Percentiles rank a stretch among this genome's conserved stretches.
Conservation (phyloP, 2,113 vertebrate genomes). For the Bufo bufo region DNA sequence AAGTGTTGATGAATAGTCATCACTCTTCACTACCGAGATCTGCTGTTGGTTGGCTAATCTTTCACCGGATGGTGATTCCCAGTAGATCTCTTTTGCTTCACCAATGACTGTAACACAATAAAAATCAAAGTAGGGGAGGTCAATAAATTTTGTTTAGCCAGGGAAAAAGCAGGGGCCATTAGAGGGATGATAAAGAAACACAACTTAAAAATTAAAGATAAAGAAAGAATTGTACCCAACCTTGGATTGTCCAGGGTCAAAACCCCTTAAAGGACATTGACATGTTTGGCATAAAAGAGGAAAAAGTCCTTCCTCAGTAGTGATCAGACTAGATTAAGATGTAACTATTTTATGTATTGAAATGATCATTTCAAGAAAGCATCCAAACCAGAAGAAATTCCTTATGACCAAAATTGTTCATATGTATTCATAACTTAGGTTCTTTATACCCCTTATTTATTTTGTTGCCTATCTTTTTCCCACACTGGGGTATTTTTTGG, state of each 20-base stretch:
- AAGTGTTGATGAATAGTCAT: slow-evolving; percentile 89
- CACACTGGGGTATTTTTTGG: background rate
- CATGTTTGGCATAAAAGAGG: background rate
- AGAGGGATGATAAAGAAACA: background rate
- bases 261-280: background rate
- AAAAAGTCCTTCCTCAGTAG: background rate
- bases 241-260: background rate
- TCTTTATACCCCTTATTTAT: background rate
- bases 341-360: background rate
- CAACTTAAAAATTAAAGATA: no score
- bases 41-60: slow-evolving; percentile 85
- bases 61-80: slow-evolving; percentile 92
- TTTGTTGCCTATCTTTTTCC: background rate
- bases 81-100: slow-evolving; percentile 88
- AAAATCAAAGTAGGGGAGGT: background rate
- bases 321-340: background rate
- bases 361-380: background rate
- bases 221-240: background rate
- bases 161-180: background rate
- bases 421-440: background rate
- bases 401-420: background rate
- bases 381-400: background rate
- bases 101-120: slow-evolving; percentile 78
- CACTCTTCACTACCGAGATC: slow-evolving; percentile 86
- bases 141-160: background rate